Evolutionary conservation across 1,140 invertebrate species (phyloP).

Genomic region (Pomacea maculata): DNA sequence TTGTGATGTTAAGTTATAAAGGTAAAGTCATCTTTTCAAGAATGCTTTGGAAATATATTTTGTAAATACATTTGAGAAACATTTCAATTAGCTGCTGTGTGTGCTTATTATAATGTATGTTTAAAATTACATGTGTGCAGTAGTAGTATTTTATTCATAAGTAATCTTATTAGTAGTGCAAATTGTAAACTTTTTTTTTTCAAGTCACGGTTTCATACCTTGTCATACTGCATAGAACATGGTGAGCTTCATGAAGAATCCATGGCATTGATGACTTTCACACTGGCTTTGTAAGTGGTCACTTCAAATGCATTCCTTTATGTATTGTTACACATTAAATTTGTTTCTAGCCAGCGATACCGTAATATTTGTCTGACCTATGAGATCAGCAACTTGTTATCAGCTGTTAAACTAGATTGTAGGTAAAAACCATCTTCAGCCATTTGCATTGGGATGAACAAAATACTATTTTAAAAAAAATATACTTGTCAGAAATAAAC

Average conservation of each 20-base stretch:
- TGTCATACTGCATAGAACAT: constrained; percentile 16
- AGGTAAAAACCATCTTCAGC: not conserved
- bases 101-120: not conserved
- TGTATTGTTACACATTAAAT: not conserved
- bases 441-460: not conserved
- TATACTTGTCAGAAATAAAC: not conserved
- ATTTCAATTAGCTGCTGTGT: not conserved
- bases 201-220: not conserved
- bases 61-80: not conserved
- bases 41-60: not conserved
- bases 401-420: not conserved
- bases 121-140: not conserved
- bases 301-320: too few relatives aligned
- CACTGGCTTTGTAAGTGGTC: constrained; percentile 20
- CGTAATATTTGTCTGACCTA: not conserved
- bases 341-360: not conserved
- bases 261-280: constrained; percentile 18
- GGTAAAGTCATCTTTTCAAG: too few relatives aligned
- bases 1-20: too few relatives aligned
- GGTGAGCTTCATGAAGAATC: constrained; percentile 27
- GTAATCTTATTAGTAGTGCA: not conserved
- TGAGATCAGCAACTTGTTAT: not conserved
- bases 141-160: not conserved
- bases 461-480: not conserved
- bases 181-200: not conserved